A percentile compares a stretch with the other conserved stretches of the same genome.
Conservation (phyloP, 53 echinoderm and acorn worm species). For the Pentamera pediparva region DNA sequence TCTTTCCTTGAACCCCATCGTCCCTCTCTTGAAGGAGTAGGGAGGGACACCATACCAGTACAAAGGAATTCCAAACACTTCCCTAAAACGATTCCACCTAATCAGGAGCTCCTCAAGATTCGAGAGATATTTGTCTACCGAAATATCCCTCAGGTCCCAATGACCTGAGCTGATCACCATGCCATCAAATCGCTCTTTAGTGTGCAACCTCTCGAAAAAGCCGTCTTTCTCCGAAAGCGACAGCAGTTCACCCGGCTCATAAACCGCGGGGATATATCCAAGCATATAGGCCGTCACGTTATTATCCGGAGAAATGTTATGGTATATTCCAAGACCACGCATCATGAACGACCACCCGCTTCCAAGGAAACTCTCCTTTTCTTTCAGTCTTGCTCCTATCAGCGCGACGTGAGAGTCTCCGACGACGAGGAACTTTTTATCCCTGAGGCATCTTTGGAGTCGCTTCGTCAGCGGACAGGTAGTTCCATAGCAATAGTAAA, state of each 20-base stretch:
- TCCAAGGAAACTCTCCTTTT: too few relatives aligned
- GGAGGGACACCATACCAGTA: slow-evolving; percentile 1
- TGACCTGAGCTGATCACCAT: neutral
- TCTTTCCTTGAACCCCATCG: neutral
- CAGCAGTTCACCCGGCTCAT: neutral
- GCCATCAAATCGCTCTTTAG: neutral
- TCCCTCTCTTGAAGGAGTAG: neutral
- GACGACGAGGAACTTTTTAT: neutral
- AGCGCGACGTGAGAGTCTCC: neutral
- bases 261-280: neutral
- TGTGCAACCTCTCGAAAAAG: neutral
- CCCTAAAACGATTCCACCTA: neutral
- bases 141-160: slow-evolving; percentile 6
- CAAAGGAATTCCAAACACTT: neutral
- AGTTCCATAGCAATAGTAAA: too few relatives aligned
- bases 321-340: neutral
- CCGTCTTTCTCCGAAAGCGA: neutral
- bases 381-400: neutral
- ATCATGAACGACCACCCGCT: neutral
- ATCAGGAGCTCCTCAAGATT: neutral
- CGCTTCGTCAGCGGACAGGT: neutral
- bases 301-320: slow-evolving; percentile 7
- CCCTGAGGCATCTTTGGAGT: neutral
- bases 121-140: neutral
- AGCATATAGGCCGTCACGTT: neutral